Base-by-base conservation (phyloP, 53 echinoderm and acorn worm genomes). In the Echinarachnius parma region DNA sequence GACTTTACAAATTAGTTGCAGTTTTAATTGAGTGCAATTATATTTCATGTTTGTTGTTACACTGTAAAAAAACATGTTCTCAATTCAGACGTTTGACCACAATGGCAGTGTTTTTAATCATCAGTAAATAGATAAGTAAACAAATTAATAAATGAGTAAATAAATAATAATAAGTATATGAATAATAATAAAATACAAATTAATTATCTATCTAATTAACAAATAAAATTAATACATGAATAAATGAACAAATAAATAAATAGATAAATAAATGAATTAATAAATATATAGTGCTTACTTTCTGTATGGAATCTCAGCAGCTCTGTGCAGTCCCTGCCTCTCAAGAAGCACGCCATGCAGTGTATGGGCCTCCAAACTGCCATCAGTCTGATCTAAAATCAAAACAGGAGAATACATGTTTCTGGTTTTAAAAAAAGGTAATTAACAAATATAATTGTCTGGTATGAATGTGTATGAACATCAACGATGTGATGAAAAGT, bases 321-420 rank as follows among this genome's bases (percentile, higher is more conserved):
- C 84, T 35, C 62, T 62, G 33, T 96, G 76, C 15, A 91, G 66
- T 5, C 80, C 80, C 48, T 96, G 82, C 31, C 87, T 66, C 39
- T 96, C 96, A 16, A 91, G 80, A 0, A 96, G 59, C 3, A 96
- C 36, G n/a, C 96, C 96, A 60, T 85, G 66, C 57, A 96, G 78
- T 28, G 84, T 91, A 46, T 84, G 77, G 31, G 88, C 88, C 50
- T 84, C 84, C 13, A 88, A 82, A 61, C 85, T 75, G 44, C 28
- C 46, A 2, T 81, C 80, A 22, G 61, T 20, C 15, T 86, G 85
- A 72, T 91, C 96, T 96, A 72, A n/a, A n/a, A n/a, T 10, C 4
- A 5, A 5, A 22, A 2, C 26, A 28, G 13, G 42, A 7, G 42
- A 39, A 39, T 13, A 39, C 42, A 39, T 7, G 13, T 39, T 39